These are phyloP conservation scores for Procambarus clarkii DNA, from an alignment of 1,140 invertebrate genomes.

Conservation along the genomic window DNA sequence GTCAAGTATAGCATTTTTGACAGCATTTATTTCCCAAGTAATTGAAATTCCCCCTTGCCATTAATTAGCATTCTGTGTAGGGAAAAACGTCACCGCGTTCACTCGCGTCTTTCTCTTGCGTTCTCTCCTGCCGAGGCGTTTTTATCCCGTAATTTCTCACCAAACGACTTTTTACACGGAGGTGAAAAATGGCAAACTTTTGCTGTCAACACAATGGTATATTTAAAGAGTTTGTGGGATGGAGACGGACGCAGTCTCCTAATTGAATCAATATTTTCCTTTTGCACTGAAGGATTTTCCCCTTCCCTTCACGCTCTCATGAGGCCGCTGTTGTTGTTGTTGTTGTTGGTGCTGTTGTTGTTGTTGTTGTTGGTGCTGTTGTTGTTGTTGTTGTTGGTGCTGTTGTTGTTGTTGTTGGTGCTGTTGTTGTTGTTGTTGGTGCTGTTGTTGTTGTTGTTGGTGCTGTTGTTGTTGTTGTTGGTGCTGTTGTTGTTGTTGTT, in stretches of 20 bases:
- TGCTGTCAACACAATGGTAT: constrained; percentile 64
- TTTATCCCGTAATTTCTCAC: constrained; percentile 60
- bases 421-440: not conserved
- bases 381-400: not conserved
- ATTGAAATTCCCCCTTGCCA: constrained; percentile 71
- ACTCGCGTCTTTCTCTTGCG: constrained; percentile 25
- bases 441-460: not conserved
- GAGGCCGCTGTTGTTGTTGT: not conserved
- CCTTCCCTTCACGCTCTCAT: not conserved
- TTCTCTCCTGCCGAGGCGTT: constrained; percentile 26
- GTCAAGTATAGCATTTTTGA: constrained; percentile 69
- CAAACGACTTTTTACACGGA: constrained; percentile 43
- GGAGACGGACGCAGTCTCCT: constrained; percentile 45
- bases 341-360: not conserved
- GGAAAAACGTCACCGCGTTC: constrained; percentile 46
- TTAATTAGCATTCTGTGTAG: constrained; percentile 71
- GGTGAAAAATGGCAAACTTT: constrained; percentile 52
- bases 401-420: not conserved
- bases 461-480: not conserved
- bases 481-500: too few species aligned
- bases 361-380: not conserved
- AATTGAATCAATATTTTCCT: constrained; percentile 68
- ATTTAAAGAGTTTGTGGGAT: constrained; percentile 60
- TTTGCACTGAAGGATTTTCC: constrained; percentile 40
- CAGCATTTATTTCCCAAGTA: constrained; percentile 69